Evolutionary conservation across 2,888 invertebrate genomes (phyloP), one percentile per base, ranked within the genome.

Genomic region (Aphodius granarius): DNA sequence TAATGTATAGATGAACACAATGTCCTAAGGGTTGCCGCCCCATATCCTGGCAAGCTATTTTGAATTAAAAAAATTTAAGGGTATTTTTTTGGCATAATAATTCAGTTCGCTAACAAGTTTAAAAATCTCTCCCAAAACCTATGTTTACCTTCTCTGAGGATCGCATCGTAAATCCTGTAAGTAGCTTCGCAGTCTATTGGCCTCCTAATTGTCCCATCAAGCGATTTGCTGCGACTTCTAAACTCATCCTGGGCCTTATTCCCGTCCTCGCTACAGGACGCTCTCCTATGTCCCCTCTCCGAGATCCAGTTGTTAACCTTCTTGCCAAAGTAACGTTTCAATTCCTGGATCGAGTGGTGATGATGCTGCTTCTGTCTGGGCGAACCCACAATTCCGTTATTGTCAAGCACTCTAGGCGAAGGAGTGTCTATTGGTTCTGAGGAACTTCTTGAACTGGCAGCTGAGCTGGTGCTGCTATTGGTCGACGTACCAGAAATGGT

Each of bases 101-200:
- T n/a, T n/a, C n/a, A n/a, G n/a, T n/a, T n/a, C n/a, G n/a, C n/a
- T n/a, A n/a, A n/a, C n/a, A n/a, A n/a, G n/a, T n/a, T n/a, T n/a
- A n/a, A n/a, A n/a, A n/a, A n/a, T n/a, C n/a, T n/a, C n/a, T n/a
- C 2, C 6, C 4, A n/a, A 68, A 19, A 19, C 16, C 19, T 20
- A 19, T 68, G 5, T 68, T 68, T 85, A 93, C 93, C 93, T 92
- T 94, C 92, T 86, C 89, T 89, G 18, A 95, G 88, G 83, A 95
- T 95, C 80, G 91, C 90, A 80, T 95, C 94, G 86, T 92, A 95
- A 82, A 95, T 95, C 84, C 92, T 90, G 84, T 95, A 95, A 4
- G 95, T 95, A 6, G 94, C 91, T 73, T 93, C 95, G 84, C 95
- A 94, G 84, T 95, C 95, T 62, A 77, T 73, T 77, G 89, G 89